A percentile compares a stretch with the other conserved stretches of the same genome.
Conservation (phyloP, 2,888 invertebrate genomes). For the Celastrina argiolus region DNA sequence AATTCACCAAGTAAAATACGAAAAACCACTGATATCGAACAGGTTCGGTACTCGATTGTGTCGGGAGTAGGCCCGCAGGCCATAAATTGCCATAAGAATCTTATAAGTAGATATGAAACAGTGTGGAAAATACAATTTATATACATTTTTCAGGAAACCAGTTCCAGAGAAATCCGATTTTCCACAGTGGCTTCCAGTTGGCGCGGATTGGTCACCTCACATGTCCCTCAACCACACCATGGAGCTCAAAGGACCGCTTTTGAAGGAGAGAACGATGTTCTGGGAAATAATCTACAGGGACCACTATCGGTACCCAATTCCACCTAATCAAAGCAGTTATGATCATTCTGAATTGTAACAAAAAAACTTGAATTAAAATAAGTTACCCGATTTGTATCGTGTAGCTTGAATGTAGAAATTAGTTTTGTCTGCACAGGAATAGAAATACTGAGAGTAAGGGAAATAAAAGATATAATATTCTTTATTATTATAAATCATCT, state of each 20-base stretch:
- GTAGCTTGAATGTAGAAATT: no score
- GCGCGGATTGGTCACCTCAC: constrained; percentile 36
- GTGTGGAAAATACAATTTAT: background rate
- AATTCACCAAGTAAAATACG: no score
- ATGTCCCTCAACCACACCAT: constrained; percentile 39
- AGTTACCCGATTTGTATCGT: no score
- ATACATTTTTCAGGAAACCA: constrained; percentile 39
- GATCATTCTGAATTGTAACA: constrained; percentile 12
- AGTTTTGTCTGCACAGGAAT: no score
- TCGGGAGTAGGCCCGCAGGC: no score
- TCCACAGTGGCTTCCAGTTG: constrained; percentile 39
- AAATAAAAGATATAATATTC: no score
- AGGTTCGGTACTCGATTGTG: no score
- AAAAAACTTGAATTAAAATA: no score
- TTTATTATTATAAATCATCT: no score
- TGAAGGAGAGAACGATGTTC: constrained; percentile 35
- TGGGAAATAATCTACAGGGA: constrained; percentile 41
- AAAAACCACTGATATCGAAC: no score
- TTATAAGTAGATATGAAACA: background rate
- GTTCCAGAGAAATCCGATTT: constrained; percentile 38
- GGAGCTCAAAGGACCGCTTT: constrained; percentile 34
- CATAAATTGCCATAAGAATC: no score
- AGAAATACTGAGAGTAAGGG: no score
- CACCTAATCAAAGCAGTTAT: constrained; percentile 18
- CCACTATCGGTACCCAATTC: constrained; percentile 33